Evolutionary conservation across 2,888 invertebrate genomes (phyloP), one percentile per base, ranked within the genome.

Genomic region (Steinernema hermaphroditum): DNA sequence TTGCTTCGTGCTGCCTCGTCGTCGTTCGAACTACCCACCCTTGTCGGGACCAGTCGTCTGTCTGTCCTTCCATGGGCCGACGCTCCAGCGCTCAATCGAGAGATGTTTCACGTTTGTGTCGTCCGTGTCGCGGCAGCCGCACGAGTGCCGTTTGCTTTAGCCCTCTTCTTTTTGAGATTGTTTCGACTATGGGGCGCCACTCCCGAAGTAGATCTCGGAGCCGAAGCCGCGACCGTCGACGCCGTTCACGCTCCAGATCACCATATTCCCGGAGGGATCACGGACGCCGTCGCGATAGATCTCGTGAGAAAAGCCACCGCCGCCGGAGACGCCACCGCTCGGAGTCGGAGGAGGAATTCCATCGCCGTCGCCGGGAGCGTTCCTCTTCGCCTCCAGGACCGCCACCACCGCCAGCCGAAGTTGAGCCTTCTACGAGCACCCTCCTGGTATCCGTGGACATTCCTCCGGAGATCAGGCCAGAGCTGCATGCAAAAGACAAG

Each of bases 141-240:
- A n/a, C n/a, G n/a, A n/a, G n/a, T n/a, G n/a, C n/a, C n/a, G n/a
- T n/a, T n/a, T n/a, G n/a, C n/a, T n/a, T n/a, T n/a, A n/a, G n/a
- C n/a, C n/a, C n/a, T n/a, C n/a, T n/a, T n/a, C n/a, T n/a, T n/a
- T n/a, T n/a, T n/a, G n/a, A n/a, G n/a, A n/a, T n/a, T n/a, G n/a
- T n/a, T 37, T 37, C 12, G 37, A 4, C 37, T 12, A 46, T 46
- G 46, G 46, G 46, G 6, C 62, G 62, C 2, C 62, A 62, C 27
- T 62, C 62, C 2, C 29, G 62, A 32, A 62, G 62, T 29, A 29
- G 32, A 62, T 29, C 29, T 14, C 14, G 62, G 16, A 62, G 62
- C 62, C 62, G 62, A 32, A 62, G 62, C 62, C 62, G 62, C 29
- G 62, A 62, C 32, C 62, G 62, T 14, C 29, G 62, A n/a, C 29